Evolutionary conservation across 2,797 vertebrate genomes (phyloP), one percentile per base, ranked within the genome.

Genomic region (Botia almorhae): DNA sequence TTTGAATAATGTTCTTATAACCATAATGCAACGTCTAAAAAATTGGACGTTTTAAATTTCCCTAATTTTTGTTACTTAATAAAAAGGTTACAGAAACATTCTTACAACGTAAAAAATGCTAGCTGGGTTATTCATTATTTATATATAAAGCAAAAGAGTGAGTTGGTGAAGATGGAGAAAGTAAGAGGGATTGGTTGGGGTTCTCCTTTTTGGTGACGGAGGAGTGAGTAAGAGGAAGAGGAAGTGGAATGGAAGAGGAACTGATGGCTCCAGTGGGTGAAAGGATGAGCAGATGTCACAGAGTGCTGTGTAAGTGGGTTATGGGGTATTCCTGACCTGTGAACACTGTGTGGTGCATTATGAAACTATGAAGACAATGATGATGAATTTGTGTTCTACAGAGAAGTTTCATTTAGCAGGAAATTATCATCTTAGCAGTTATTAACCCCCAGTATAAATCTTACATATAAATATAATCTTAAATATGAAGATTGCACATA

Each of bases 301-400:
- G 29, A 56, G 75, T 64, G 71, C 33, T 53, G 26, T 53, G 53
- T 48, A 56, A 75, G 48, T 69, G 46, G 56, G 23, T n/a, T 0
- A 51, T 53, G 0, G 58, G 68, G 77, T 64, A 53, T 71, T 79
- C 46, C 69, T 79, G 58, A 53, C 48, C 58, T 13, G n/a, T 43
- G 58, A 71, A 1, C 29, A 26, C 46, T 11, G 39, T 0, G 2
- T 60, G 39, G 36, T 19, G 64, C 1, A 36, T 48, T 48, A 65
- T 65, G 63, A 63, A 26, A 13, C 17, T 14, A 43, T 21, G 21
- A 5, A 58, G 64, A 77, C 43, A 68, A 64, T 69, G 51, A 69
- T 46, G 53, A 77, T 53, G 51, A 53, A 16, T 53, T 53, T 53
- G 51, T 0, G n/a, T 6, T 16, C 46, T 17, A 16, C 11, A 17